phyloP scores from a whole-genome alignment of 2,888 invertebrate genomes.

The Mechanitis mazaeus region DNA sequence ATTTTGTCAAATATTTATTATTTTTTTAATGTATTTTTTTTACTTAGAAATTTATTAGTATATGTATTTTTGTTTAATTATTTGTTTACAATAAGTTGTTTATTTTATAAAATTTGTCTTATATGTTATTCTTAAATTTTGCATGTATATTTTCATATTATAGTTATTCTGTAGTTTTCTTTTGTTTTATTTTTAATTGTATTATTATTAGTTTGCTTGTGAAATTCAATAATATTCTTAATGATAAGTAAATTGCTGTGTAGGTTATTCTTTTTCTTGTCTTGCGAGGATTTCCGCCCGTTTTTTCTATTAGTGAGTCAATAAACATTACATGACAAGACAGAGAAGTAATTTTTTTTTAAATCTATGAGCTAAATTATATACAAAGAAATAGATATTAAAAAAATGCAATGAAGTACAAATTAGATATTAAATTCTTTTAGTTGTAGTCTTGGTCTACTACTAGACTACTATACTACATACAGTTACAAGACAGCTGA shows the following conservation, averaged over 20 bases:
- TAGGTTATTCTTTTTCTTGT: no score
- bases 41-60: constrained; percentile 22
- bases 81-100: constrained; percentile 9
- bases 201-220: neutral
- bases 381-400: neutral
- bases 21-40: constrained; percentile 26
- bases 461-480: no score
- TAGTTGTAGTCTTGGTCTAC: neutral
- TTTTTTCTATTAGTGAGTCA: no score
- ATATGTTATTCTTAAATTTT: neutral
- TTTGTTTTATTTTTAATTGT: neutral
- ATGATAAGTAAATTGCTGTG: neutral
- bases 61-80: constrained; percentile 18
- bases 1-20: constrained; percentile 24
- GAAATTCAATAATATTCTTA: neutral
- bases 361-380: neutral
- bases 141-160: constrained; percentile 5
- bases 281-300: no score
- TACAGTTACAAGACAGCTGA: constrained; percentile 40
- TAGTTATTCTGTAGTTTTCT: neutral
- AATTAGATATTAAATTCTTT: no score
- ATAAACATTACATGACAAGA: no score
- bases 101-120: constrained; percentile 6
- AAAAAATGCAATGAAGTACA: neutral
- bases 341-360: no score